Conservation (phyloP, 2,888 invertebrate species). For the Hirtodrosophila histrioides region DNA sequence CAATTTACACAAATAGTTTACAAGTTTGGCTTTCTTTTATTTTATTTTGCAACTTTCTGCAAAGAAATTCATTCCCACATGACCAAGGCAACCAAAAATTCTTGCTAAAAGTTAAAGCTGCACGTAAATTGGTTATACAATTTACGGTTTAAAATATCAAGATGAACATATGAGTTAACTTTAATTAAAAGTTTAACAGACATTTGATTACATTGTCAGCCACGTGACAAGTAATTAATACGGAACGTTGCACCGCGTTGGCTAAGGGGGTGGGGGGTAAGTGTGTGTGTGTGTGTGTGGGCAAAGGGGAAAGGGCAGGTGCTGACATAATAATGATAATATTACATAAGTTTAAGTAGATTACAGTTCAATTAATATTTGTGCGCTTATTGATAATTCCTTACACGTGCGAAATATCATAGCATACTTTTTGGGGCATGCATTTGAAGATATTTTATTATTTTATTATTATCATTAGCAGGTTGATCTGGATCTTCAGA, state of each 20-base stretch:
- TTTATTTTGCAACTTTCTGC: slow-evolving; percentile 9
- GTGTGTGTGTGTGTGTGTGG: not conserved
- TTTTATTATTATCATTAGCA: too few species aligned
- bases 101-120: slow-evolving; percentile 5
- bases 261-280: not conserved
- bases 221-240: slow-evolving; percentile 26
- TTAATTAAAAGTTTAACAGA: slow-evolving; percentile 32
- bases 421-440: slow-evolving; percentile 37
- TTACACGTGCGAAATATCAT: not conserved
- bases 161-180: slow-evolving; percentile 19
- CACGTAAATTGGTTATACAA: slow-evolving; percentile 12
- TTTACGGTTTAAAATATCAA: slow-evolving; percentile 4
- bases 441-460: not conserved
- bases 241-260: too few species aligned
- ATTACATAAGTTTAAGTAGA: too few species aligned
- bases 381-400: not conserved
- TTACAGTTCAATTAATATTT: too few species aligned
- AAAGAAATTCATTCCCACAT: slow-evolving; percentile 1
- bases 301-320: not conserved
- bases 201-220: slow-evolving; percentile 15
- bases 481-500: too few species aligned
- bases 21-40: not conserved
- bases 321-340: not conserved
- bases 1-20: not conserved
- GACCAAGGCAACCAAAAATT: slow-evolving; percentile 8